These are phyloP conservation scores for Decapterus maruadsi DNA, from an alignment of 2,797 vertebrate genomes.

Conservation along the genomic window DNA sequence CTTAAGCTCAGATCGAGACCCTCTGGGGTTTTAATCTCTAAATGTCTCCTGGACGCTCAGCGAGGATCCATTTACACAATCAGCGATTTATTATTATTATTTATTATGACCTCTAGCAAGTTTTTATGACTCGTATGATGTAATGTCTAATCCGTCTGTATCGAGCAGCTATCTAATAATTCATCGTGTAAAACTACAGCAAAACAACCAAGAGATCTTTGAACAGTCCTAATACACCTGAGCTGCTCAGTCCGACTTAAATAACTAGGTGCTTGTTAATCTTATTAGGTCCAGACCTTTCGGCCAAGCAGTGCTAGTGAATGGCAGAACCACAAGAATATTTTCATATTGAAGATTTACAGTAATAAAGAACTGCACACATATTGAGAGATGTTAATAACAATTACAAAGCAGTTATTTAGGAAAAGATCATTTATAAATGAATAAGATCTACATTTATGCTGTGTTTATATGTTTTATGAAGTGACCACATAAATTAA, in stretches of 20 bases:
- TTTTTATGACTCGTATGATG: slow-evolving; percentile 14
- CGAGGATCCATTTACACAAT: background rate
- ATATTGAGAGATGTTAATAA: too few species aligned
- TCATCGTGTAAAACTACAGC: slow-evolving; percentile 1
- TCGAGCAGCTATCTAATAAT: background rate
- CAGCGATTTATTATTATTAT: background rate
- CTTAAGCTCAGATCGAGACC: slow-evolving; percentile 50
- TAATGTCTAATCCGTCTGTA: slow-evolving; percentile 25
- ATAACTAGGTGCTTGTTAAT: background rate
- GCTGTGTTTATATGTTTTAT: too few species aligned
- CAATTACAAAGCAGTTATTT: too few species aligned
- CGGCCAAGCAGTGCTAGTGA: too few species aligned
- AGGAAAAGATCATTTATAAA: too few species aligned
- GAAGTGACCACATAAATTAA: too few species aligned
- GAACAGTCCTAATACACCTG: background rate
- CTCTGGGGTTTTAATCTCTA: slow-evolving; percentile 54
- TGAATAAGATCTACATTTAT: too few species aligned
- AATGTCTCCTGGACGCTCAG: slow-evolving; percentile 32
- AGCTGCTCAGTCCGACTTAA: background rate
- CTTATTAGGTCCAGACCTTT: too few species aligned
- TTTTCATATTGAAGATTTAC: background rate
- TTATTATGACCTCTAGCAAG: slow-evolving; percentile 22
- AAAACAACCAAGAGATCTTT: background rate
- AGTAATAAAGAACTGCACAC: too few species aligned
- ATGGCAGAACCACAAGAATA: too few species aligned